These are phyloP conservation scores for Volucella inanis DNA, from an alignment of 2,888 invertebrate genomes.

Conservation along the genomic window DNA sequence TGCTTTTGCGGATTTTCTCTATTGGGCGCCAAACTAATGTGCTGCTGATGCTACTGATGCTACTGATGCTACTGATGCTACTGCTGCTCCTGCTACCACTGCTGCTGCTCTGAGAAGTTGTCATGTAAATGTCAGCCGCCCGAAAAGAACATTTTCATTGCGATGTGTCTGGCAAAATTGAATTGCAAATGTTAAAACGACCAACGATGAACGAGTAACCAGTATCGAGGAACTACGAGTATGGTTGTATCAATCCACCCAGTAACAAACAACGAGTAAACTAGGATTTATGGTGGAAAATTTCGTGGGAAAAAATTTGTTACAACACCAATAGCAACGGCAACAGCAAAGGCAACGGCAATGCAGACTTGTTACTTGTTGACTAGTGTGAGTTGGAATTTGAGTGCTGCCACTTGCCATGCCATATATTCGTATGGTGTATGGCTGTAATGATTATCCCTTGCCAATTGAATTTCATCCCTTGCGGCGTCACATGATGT, in stretches of 20 bases:
- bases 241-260: too few relatives aligned
- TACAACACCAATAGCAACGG: conserved; percentile 9
- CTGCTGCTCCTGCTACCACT: too few relatives aligned
- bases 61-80: too few relatives aligned
- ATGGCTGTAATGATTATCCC: conserved; percentile 48
- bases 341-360: conserved; percentile 20
- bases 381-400: conserved; percentile 35
- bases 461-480: conserved; percentile 70
- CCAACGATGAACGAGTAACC: background rate
- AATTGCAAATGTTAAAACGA: conserved; percentile 62
- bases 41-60: background rate
- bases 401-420: background rate
- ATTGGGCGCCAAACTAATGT: conserved; percentile 43
- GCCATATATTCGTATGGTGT: conserved; percentile 5
- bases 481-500: conserved; percentile 43
- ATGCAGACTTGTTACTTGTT: conserved; percentile 49
- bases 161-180: conserved; percentile 69
- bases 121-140: conserved; percentile 66
- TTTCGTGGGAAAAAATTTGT: conserved; percentile 65
- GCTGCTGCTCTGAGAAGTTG: conserved; percentile 48
- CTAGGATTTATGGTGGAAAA: conserved; percentile 47
- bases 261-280: background rate
- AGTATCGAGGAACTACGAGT: too few relatives aligned
- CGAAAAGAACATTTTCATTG: conserved; percentile 71
- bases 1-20: conserved; percentile 65